Percentiles rank a stretch among this genome's conserved stretches.
These are phyloP conservation scores for Saturnia pavonia DNA, from an alignment of 2,888 invertebrate genomes.

Conservation along the genomic window DNA sequence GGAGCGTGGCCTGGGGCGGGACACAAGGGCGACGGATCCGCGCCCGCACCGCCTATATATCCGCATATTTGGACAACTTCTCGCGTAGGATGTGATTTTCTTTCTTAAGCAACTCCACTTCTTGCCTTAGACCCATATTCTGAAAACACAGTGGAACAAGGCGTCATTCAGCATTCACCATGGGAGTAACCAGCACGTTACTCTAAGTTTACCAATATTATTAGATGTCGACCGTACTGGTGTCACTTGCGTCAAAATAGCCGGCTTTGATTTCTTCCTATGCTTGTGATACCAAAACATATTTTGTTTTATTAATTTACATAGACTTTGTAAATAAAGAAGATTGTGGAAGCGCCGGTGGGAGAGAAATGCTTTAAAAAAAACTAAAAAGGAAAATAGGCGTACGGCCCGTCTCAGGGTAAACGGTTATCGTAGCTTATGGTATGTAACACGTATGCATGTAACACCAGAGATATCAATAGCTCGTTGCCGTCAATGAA, in stretches of 20 bases:
- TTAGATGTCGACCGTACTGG: not conserved
- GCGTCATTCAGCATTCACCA: not conserved
- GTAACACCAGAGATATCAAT: no score
- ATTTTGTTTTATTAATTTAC: not conserved
- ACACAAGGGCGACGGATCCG: conserved; percentile 30
- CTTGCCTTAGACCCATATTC: conserved; percentile 95
- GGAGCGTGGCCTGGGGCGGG: conserved; percentile 38
- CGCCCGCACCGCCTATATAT: conserved; percentile 82
- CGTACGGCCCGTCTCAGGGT: no score
- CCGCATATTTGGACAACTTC: conserved; percentile 93
- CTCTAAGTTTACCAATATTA: not conserved
- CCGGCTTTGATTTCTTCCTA: not conserved
- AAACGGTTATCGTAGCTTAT: no score
- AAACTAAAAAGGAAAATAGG: no score
- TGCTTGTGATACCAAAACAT: not conserved
- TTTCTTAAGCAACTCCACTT: conserved; percentile 94
- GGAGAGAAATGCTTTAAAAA: no score
- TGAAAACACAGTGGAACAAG: conserved; percentile 55
- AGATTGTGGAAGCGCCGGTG: not conserved
- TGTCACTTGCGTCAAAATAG: not conserved
- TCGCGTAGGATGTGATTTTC: conserved; percentile 94
- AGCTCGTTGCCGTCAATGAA: no score
- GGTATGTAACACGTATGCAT: no score
- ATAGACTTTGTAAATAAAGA: not conserved
- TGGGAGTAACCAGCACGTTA: not conserved